A percentile compares a stretch with the other conserved stretches of the same genome.
These are phyloP conservation scores for Aquatica leii DNA, from an alignment of 2,888 invertebrate species.

Conservation along the genomic window DNA sequence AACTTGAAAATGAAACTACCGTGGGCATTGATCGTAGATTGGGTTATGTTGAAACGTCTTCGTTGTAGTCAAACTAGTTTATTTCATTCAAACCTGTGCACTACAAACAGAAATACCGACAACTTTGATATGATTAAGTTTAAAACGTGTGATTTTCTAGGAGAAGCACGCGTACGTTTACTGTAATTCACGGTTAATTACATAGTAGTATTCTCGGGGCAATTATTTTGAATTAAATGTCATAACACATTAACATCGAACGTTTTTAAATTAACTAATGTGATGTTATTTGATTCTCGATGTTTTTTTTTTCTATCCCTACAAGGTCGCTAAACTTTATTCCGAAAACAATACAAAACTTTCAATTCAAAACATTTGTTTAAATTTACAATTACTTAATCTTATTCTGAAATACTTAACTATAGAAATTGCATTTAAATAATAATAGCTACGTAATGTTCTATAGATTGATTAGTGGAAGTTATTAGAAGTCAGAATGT, in stretches of 20 bases:
- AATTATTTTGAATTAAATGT: conserved; percentile 3
- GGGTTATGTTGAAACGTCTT: conserved; percentile 31
- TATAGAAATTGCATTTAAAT: not conserved
- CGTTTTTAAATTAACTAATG: not conserved
- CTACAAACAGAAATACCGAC: conserved; percentile 39
- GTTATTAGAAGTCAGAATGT: conserved; percentile 5
- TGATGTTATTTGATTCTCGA: too few species aligned
- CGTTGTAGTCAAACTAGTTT: conserved; percentile 46
- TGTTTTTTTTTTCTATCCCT: too few species aligned
- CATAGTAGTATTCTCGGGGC: conserved; percentile 15
- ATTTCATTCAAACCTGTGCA: conserved; percentile 43
- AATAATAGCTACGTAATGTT: not conserved
- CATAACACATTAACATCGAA: conserved; percentile 18
- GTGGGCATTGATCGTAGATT: conserved; percentile 32
- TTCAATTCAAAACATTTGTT: too few species aligned
- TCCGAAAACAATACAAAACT: too few species aligned
- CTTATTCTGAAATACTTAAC: not conserved
- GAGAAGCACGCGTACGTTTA: conserved; percentile 36
- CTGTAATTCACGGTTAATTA: conserved; percentile 30
- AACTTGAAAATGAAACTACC: too few species aligned
- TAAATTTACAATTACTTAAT: too few species aligned
- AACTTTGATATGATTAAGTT: conserved; percentile 39
- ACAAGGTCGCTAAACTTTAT: too few species aligned
- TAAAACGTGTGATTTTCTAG: conserved; percentile 39
- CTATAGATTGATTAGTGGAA: conserved; percentile 1